Evolutionary conservation across 1,140 invertebrate genomes (phyloP).

Genomic region (Sycophaga agraensis): DNA sequence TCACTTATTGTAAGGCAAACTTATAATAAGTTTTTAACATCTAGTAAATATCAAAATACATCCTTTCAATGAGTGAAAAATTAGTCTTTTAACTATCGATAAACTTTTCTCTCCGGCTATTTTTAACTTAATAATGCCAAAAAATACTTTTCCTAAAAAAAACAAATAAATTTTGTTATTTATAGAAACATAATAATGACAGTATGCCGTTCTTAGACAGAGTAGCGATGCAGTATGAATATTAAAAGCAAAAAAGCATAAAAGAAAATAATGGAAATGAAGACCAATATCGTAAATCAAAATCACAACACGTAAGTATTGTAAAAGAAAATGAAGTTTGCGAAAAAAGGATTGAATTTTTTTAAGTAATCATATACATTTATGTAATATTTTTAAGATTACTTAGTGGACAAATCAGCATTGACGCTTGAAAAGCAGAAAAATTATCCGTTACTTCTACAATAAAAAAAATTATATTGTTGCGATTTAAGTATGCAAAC

Average conservation of each 20-base stretch:
- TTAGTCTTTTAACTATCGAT: too few relatives aligned
- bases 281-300: not conserved
- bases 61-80: too few relatives aligned
- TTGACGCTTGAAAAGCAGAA: slow-evolving; percentile 30
- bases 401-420: slow-evolving; percentile 6
- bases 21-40: too few relatives aligned
- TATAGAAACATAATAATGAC: too few relatives aligned
- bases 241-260: not conserved
- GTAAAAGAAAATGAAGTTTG: not conserved
- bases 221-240: not conserved
- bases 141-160: too few relatives aligned
- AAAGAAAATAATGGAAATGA: slow-evolving; percentile 1
- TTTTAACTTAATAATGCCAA: too few relatives aligned
- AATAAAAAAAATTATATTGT: slow-evolving; percentile 22
- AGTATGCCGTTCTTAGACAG: too few relatives aligned
- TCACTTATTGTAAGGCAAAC: too few relatives aligned
- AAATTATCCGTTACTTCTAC: not conserved
- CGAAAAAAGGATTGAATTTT: slow-evolving; percentile 15
- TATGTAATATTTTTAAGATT: not conserved
- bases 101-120: too few relatives aligned
- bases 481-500: not conserved
- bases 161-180: too few relatives aligned
- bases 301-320: not conserved
- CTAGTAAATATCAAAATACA: too few relatives aligned
- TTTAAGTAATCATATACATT: not conserved